Percentiles rank a stretch among this genome's conserved stretches.
Evolutionary conservation across 2,797 vertebrate genomes (phyloP).

Genomic region (Apodemus agrarius): DNA sequence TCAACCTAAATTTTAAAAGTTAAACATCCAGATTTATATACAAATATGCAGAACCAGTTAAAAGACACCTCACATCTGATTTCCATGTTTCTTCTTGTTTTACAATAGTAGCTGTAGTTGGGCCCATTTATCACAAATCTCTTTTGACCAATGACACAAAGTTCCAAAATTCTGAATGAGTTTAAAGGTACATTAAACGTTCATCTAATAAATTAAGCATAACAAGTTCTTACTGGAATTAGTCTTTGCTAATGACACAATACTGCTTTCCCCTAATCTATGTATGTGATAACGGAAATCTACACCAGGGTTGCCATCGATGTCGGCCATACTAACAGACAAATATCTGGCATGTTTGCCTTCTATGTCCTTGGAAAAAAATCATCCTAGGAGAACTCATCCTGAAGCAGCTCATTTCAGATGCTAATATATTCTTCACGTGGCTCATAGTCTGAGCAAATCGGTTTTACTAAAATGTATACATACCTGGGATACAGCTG

Average conservation of each 20-base stretch:
- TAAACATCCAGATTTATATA: conserved; percentile 13
- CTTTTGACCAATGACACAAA: conserved; percentile 50
- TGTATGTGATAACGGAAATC: conserved; percentile 28
- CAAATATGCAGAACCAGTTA: neutral
- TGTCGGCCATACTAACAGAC: conserved; percentile 34
- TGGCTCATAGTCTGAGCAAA: conserved; percentile 53
- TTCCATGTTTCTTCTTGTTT: conserved; percentile 26
- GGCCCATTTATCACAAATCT: conserved; percentile 29
- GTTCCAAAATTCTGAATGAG: conserved; percentile 53
- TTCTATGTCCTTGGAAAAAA: conserved; percentile 39
- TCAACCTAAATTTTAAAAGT: neutral
- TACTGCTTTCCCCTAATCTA: conserved; percentile 60
- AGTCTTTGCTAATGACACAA: conserved; percentile 62
- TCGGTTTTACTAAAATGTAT: conserved; percentile 50
- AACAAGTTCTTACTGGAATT: conserved; percentile 62
- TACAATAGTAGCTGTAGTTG: neutral
- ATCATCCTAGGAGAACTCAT: conserved; percentile 22
- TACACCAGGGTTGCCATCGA: conserved; percentile 44
- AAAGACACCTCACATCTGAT: neutral
- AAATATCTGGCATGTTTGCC: conserved; percentile 18
- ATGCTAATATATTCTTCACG: conserved; percentile 47
- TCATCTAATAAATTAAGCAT: conserved; percentile 54
- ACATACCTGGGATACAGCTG: conserved; percentile 13
- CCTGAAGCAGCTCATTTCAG: conserved; percentile 34
- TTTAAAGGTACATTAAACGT: conserved; percentile 40